A percentile compares a stretch with the other conserved stretches of the same genome.
These are phyloP conservation scores for Craterocephalus amniculus DNA, from an alignment of 2,797 vertebrate genomes.

Conservation along the genomic window DNA sequence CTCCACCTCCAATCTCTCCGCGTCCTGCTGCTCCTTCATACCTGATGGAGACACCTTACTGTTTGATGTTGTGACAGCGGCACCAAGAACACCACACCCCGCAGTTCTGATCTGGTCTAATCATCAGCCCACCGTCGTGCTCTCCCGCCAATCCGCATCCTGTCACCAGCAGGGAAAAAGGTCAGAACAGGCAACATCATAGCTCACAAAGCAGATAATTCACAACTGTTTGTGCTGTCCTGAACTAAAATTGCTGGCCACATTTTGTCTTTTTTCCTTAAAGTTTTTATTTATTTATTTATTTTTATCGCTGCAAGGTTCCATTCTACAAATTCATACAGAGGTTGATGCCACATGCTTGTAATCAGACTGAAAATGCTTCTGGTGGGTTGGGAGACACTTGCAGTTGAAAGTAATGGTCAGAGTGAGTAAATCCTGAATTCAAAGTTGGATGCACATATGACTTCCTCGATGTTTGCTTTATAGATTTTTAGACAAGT, in stretches of 20 bases:
- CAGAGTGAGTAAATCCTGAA: background rate
- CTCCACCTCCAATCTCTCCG: conserved; percentile 50
- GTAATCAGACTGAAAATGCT: background rate
- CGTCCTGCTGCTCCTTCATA: conserved; percentile 60
- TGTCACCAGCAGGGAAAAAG: conserved; percentile 68
- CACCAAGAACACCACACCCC: conserved; percentile 68
- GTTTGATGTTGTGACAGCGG: conserved; percentile 72
- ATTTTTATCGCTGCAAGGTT: background rate
- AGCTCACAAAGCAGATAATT: conserved; percentile 49
- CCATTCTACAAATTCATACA: conserved; percentile 9
- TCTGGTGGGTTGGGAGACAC: conserved; percentile 1
- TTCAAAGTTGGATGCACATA: background rate
- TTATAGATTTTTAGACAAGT: background rate
- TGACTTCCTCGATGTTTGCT: too few relatives aligned
- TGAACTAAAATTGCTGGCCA: conserved; percentile 48
- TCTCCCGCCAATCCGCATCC: conserved; percentile 61
- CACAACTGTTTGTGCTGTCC: conserved; percentile 40
- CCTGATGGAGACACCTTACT: conserved; percentile 67
- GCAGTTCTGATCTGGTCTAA: conserved; percentile 64
- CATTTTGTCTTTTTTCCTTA: background rate
- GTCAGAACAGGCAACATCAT: conserved; percentile 72
- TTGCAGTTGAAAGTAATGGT: background rate
- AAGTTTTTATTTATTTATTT: background rate
- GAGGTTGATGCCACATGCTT: background rate
- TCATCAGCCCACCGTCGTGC: conserved; percentile 45